Evolutionary conservation across 2,113 vertebrate species (phyloP).

Genomic region (Bostrychus sinensis): DNA sequence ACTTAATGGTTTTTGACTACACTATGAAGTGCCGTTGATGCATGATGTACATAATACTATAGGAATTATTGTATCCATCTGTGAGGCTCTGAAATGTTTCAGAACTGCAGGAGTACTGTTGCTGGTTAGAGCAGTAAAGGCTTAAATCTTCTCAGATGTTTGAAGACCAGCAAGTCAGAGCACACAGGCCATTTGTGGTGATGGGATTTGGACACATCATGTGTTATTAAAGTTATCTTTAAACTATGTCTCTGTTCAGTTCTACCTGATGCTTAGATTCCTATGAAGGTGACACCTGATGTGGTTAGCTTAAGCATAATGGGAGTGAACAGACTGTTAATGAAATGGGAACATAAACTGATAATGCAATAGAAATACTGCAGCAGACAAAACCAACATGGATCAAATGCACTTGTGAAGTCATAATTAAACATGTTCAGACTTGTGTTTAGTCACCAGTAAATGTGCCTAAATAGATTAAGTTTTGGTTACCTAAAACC

Average conservation of each 20-base stretch:
- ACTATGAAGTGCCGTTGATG: neutral
- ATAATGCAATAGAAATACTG: too few relatives aligned
- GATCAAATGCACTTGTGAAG: too few relatives aligned
- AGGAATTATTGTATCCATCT: neutral
- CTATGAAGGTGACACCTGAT: too few relatives aligned
- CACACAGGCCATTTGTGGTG: neutral
- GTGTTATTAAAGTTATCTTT: neutral
- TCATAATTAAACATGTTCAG: too few relatives aligned
- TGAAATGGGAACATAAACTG: too few relatives aligned
- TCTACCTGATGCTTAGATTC: neutral
- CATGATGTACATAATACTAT: neutral
- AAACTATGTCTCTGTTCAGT: neutral
- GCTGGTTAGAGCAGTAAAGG: neutral
- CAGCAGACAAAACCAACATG: too few relatives aligned
- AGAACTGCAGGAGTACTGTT: neutral
- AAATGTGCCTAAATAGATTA: too few relatives aligned
- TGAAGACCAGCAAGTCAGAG: neutral
- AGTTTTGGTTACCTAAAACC: too few relatives aligned
- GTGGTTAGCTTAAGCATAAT: too few relatives aligned
- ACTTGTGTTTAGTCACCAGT: too few relatives aligned
- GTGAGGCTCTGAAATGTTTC: neutral
- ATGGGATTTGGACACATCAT: neutral
- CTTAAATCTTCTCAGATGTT: neutral
- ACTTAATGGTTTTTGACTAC: neutral
- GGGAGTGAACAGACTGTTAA: too few relatives aligned